Base-by-base conservation (phyloP, 2,888 invertebrate genomes). In the Apodemia hepburni region DNA sequence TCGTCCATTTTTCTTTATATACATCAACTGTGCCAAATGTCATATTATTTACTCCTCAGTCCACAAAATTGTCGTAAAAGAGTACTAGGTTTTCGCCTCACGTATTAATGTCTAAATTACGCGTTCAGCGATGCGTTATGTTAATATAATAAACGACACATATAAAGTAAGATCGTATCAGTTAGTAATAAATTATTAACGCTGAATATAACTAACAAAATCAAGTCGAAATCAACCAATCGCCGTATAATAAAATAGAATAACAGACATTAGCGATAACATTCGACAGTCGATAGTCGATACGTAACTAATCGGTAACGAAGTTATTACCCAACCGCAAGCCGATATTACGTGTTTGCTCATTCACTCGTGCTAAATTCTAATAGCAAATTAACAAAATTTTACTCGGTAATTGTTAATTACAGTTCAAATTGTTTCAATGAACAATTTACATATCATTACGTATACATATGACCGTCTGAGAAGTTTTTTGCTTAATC, bases 321-420 rank as follows among this genome's bases (percentile, higher is more conserved):
- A 57, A 57, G 29, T 57, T 11, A 57, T 27, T 27, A 27, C 27
- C 54, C 27, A 57, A 57, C 54, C 17, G 45, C 45, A 27, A 12
- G 54, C 54, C 54, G 54, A 57, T 57, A 57, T 57, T 57, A 57
- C 54, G 15, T 29, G 27, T 29, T 57, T 57, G 54, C 54, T 27
- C 29, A 57, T 57, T 29, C 27, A 57, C 22, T 57, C 54, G 54
- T 57, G 27, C 29, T 29, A 57, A 57, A 29, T 29, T 57, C 27
- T 57, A 27, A 27, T 57, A 57, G 54, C 54, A 57, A 57, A 29
- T 57, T 57, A 57, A 57, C 54, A 57, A 27, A 27, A 47, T 47
- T 57, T 57, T 7, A 15, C 54, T 27, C 29, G 54, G 29, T 29
- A 57, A 57, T 57, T 27, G 29, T 57, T 57, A 27, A 57, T 57